Evolutionary conservation across 2,888 invertebrate genomes (phyloP).

Genomic region (Cheilosia grossa): DNA sequence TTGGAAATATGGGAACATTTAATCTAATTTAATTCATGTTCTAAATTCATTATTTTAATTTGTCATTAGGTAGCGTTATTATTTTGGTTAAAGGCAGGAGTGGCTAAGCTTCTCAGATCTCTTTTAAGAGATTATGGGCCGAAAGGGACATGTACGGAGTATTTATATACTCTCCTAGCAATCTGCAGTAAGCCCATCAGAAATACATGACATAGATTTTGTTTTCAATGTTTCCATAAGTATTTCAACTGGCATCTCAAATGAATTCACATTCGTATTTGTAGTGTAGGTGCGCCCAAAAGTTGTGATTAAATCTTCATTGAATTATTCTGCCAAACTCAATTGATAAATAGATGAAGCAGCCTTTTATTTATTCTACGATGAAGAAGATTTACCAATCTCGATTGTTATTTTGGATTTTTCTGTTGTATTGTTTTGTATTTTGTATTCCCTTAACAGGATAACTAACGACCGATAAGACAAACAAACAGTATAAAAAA

Average conservation of each 20-base stretch:
- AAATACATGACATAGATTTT: constrained; percentile 17
- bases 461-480: neutral
- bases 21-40: no score
- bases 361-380: neutral
- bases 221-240: constrained; percentile 4
- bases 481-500: no score
- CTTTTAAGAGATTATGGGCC: no score
- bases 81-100: no score
- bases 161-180: no score
- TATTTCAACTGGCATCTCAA: constrained; percentile 20
- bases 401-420: neutral
- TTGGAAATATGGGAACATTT: no score
- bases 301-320: constrained; percentile 26
- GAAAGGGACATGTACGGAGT: no score
- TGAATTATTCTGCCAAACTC: constrained; percentile 14
- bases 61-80: no score
- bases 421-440: neutral
- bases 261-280: constrained; percentile 6
- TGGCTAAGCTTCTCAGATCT: no score
- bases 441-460: neutral
- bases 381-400: neutral
- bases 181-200: neutral
- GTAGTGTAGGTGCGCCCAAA: neutral
- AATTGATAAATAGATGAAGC: constrained; percentile 10
- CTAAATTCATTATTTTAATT: no score